Percentiles rank a stretch among this genome's conserved stretches.
phyloP scores from a whole-genome alignment of 2,113 vertebrate genomes.

The Halichoerus grypus region DNA sequence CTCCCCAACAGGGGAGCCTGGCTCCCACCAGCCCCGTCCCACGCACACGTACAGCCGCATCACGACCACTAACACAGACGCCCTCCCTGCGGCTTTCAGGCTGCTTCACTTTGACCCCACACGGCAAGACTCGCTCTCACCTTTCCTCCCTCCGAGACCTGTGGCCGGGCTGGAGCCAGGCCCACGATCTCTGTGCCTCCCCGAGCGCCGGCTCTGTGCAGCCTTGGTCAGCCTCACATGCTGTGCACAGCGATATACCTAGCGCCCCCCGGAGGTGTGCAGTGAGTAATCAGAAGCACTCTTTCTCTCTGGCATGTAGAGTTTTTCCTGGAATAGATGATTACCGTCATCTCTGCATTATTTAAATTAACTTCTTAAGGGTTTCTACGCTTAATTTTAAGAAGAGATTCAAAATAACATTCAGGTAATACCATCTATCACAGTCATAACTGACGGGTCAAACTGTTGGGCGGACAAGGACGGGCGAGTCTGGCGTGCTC shows the following conservation, averaged over 20 bases:
- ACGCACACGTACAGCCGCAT: fast-evolving
- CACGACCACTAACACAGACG: fast-evolving
- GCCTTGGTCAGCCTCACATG: neutral
- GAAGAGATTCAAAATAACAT: neutral
- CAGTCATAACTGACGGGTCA: fast-evolving
- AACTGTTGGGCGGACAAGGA: neutral
- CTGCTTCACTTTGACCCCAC: neutral
- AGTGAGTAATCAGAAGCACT: neutral
- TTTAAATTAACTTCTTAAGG: neutral
- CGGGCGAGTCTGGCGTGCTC: neutral
- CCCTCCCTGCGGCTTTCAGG: too few species aligned
- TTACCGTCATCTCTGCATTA: too few species aligned
- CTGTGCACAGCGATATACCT: too few species aligned
- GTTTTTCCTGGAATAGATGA: neutral
- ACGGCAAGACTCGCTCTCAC: fast-evolving
- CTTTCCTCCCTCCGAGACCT: too few species aligned
- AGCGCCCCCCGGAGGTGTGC: neutral
- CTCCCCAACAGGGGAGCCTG: too few species aligned
- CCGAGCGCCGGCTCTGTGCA: fast-evolving
- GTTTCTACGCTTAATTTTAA: neutral
- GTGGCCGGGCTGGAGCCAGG: neutral
- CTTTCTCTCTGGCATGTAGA: neutral
- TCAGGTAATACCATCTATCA: too few species aligned
- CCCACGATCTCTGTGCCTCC: fast-evolving
- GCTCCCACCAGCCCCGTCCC: fast-evolving